Evolutionary conservation across 2,888 invertebrate species (phyloP), one percentile per base, ranked within the genome.

Genomic region (Cephus rjabovi): DNA sequence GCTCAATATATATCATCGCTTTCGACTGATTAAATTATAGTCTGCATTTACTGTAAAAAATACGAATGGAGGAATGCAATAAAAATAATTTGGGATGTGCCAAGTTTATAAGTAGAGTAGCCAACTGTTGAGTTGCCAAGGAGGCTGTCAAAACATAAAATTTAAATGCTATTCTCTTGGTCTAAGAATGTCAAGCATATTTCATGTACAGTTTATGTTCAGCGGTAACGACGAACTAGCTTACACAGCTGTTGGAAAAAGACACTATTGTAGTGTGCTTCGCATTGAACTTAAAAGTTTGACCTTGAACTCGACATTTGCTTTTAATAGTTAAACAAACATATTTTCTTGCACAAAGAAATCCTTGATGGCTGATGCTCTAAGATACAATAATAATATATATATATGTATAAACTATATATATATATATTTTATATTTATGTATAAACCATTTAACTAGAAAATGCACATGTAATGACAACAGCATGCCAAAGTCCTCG

Each of bases 381-480:
- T 40, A 6, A 23, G 15, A 40, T 23, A 56, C 0, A 9, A 56
- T 15, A 56, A 56, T 23, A 56, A 56, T 56, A n/a, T n/a, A n/a
- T 40, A 15, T 40, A 6, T 4, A 40, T 40, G 15, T 56, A 56
- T 15, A 23, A 56, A 56, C 23, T 40, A 15, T 40, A 6, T 4
- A 40, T 40, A 6, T 56, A 56, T 15, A 23, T 40, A 15, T 40
- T 15, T 4, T n/a, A n/a, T 40, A 15, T 40, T 15, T 4, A 40
- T 40, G 15, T 56, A 56, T 15, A 23, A 56, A 56, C 23, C 15
- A 56, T 56, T 40, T 56, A 56, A 56, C 23, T 56, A 82, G 69
- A 77, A 69, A 77, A 40, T 70, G 79, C 80, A 77, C 33, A 68
- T n/a, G 2, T 30, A 12, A 56, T 56, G 23, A 56, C 4, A 76